phyloP scores from a whole-genome alignment of 2,113 vertebrate genomes.

The Amblyopsis rosae region DNA sequence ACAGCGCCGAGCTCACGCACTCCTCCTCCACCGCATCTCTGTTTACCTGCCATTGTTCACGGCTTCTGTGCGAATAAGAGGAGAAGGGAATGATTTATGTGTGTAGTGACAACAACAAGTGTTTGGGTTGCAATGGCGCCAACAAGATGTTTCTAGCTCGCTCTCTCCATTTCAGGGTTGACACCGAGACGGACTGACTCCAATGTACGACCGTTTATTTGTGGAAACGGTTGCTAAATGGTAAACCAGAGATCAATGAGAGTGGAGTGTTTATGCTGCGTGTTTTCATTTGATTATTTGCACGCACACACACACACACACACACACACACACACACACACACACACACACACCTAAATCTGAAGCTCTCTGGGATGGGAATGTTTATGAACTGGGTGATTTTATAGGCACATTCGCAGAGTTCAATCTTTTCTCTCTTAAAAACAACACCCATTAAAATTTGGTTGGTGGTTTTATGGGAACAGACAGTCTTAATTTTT shows the following conservation, averaged over 20 bases:
- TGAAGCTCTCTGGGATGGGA: background rate
- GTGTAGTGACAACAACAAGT: conserved; percentile 57
- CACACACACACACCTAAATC: background rate
- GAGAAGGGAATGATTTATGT: conserved; percentile 60
- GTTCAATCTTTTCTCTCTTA: background rate
- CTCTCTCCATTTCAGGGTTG: conserved; percentile 4
- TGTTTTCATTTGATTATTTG: background rate
- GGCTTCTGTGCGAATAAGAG: conserved; percentile 51
- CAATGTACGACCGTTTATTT: conserved; percentile 19
- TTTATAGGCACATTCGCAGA: conserved; percentile 11
- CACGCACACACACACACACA: background rate
- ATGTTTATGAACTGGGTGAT: background rate
- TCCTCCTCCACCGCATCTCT: conserved; percentile 47
- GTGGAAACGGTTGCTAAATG: conserved; percentile 17
- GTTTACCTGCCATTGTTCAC: conserved; percentile 68
- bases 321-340: background rate
- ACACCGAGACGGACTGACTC: conserved; percentile 12
- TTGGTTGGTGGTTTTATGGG: background rate
- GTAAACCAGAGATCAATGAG: background rate
- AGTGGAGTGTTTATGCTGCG: background rate
- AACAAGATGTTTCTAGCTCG: conserved; percentile 23
- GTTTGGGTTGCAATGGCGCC: conserved; percentile 58
- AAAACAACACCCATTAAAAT: conserved; percentile 4
- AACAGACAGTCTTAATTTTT: conserved; percentile 13
- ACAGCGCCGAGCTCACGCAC: conserved; percentile 44